Evolutionary conservation across 1,140 invertebrate species (phyloP).

Genomic region (Pseudomyrmex dendroicus): DNA sequence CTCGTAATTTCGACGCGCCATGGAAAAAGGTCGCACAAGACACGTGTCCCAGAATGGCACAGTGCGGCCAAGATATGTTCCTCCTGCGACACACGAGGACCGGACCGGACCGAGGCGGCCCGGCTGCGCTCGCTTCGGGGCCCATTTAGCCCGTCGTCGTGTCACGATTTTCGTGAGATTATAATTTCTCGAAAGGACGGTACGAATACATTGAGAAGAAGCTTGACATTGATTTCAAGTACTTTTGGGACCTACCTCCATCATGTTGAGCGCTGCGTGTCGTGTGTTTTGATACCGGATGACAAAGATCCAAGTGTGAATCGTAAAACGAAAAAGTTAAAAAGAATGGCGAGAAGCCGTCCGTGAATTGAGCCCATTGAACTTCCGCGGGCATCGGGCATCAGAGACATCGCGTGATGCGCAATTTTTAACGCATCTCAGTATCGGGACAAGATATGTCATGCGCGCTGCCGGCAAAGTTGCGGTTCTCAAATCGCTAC

Average conservation of each 20-base stretch:
- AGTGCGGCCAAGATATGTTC: conserved; percentile 48
- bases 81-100: conserved; percentile 49
- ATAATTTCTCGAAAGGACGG: conserved; percentile 40
- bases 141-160: conserved; percentile 50
- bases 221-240: conserved; percentile 49
- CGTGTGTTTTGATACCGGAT: conserved; percentile 47
- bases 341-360: conserved; percentile 27
- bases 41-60: conserved; percentile 62
- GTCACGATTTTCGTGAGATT: conserved; percentile 56
- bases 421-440: conserved; percentile 57
- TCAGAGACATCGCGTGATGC: conserved; percentile 31
- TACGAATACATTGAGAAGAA: conserved; percentile 30
- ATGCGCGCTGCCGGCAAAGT: conserved; percentile 30
- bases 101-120: background rate
- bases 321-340: conserved; percentile 28
- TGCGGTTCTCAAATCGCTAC: conserved; percentile 38
- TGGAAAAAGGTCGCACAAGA: conserved; percentile 66
- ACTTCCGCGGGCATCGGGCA: conserved; percentile 5
- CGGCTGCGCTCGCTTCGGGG: background rate
- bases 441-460: conserved; percentile 47
- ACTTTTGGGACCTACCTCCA: conserved; percentile 26
- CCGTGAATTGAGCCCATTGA: background rate
- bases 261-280: conserved; percentile 26
- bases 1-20: conserved; percentile 69
- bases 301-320: conserved; percentile 26